Conservation (phyloP, 2,113 vertebrate species). For the Stercorarius parasiticus region DNA sequence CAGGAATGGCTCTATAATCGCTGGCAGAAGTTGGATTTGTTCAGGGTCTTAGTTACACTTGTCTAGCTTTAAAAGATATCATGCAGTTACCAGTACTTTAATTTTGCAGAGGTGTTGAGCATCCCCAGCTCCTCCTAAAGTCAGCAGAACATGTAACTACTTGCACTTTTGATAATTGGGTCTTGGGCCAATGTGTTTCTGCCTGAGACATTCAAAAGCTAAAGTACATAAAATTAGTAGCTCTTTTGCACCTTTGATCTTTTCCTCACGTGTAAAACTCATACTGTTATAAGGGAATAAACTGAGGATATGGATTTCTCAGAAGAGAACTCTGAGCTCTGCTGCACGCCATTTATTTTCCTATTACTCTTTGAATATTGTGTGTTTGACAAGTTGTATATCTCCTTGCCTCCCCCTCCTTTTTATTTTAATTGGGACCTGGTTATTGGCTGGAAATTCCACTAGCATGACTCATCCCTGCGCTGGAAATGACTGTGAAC, state of each 20-base stretch:
- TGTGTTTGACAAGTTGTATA: not conserved
- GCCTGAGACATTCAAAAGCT: not conserved
- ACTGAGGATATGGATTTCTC: not conserved
- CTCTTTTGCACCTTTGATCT: not conserved
- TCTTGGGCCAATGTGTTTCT: not conserved
- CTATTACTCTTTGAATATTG: not conserved
- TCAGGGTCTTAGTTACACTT: not conserved
- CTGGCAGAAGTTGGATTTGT: not conserved
- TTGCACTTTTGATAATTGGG: not conserved
- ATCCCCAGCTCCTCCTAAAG: not conserved
- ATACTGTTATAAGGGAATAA: not conserved
- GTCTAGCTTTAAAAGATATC: not conserved
- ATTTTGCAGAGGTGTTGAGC: not conserved
- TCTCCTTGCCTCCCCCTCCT: not conserved
- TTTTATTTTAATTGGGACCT: slow-evolving; percentile 10
- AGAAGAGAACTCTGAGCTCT: not conserved
- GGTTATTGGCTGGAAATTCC: slow-evolving; percentile 31
- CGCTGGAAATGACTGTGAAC: not conserved
- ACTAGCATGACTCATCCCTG: slow-evolving; percentile 16
- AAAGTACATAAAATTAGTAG: not conserved
- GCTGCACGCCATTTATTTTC: slow-evolving; percentile 20
- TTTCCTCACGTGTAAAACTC: not conserved
- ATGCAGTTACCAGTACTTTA: not conserved
- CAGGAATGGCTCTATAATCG: not conserved
- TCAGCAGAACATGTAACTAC: not conserved